Conservation (phyloP, 2,797 vertebrate species). For the Thamnophis elegans region DNA sequence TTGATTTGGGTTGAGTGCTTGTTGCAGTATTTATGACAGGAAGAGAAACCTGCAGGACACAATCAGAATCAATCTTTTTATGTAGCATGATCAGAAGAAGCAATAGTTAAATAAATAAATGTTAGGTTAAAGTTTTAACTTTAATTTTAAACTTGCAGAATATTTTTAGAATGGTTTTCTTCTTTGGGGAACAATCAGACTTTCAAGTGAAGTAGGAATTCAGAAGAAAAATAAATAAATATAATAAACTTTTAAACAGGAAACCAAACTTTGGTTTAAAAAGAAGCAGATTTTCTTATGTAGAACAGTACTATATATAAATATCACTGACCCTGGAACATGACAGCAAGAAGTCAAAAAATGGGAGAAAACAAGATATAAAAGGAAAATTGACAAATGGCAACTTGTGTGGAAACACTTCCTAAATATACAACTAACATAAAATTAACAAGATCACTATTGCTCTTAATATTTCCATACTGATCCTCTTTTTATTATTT, state of each 20-base stretch:
- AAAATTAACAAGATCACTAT: not conserved
- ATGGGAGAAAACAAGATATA: not conserved
- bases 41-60: constrained; percentile 68
- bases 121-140: not conserved
- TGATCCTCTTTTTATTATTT: not conserved
- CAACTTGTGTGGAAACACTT: not conserved
- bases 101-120: accelerated
- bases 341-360: not conserved
- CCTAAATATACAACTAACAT: not conserved
- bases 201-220: not conserved
- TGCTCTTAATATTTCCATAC: not conserved
- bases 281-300: not conserved
- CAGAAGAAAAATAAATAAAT: accelerated
- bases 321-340: not conserved
- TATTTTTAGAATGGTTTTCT: not conserved
- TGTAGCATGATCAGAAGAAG: not conserved
- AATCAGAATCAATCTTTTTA: not conserved
- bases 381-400: not conserved
- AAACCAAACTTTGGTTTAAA: accelerated
- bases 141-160: not conserved
- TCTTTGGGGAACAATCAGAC: not conserved
- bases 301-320: constrained; percentile 3
- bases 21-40: constrained; percentile 60
- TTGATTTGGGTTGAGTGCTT: constrained; percentile 52
- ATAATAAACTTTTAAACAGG: not conserved